Percentiles rank a stretch among this genome's conserved stretches.
Conservation (phyloP, 2,888 invertebrate species). For the Phaedon cochleariae region DNA sequence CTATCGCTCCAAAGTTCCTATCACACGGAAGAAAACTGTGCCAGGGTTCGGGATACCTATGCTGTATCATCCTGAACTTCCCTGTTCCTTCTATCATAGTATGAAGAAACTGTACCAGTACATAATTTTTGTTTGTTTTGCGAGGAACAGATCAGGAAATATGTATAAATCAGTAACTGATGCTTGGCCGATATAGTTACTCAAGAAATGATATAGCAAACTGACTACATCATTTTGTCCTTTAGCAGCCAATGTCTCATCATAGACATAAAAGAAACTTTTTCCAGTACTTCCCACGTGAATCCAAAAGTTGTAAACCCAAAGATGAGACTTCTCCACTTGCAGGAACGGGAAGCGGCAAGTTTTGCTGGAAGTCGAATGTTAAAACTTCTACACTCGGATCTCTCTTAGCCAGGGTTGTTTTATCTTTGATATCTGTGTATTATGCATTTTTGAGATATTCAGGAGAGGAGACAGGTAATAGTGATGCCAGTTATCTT, state of each 20-base stretch:
- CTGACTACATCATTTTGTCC: not conserved
- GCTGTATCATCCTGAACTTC: too few species aligned
- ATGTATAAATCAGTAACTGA: constrained; percentile 17
- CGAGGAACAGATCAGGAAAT: constrained; percentile 19
- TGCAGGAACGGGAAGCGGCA: constrained; percentile 20
- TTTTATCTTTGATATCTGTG: constrained; percentile 14
- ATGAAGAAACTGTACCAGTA: constrained; percentile 17
- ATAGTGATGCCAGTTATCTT: too few species aligned
- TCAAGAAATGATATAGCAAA: too few species aligned
- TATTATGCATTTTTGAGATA: constrained; percentile 19
- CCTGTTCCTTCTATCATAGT: constrained; percentile 11
- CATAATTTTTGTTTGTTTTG: constrained; percentile 19
- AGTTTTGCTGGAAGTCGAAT: constrained; percentile 27
- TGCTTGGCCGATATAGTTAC: too few species aligned
- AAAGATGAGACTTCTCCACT: constrained; percentile 28
- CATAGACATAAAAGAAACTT: constrained; percentile 24
- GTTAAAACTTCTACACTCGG: constrained; percentile 5
- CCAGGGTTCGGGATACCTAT: too few species aligned
- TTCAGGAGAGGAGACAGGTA: constrained; percentile 27
- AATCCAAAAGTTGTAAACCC: constrained; percentile 27
- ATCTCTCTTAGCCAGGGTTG: constrained; percentile 10
- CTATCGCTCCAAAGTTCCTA: too few species aligned
- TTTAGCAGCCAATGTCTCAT: constrained; percentile 29
- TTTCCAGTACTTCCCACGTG: constrained; percentile 19
- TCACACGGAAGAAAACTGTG: too few species aligned